These are phyloP conservation scores for Nomada fucata DNA, from an alignment of 2,888 invertebrate species.

Conservation along the genomic window DNA sequence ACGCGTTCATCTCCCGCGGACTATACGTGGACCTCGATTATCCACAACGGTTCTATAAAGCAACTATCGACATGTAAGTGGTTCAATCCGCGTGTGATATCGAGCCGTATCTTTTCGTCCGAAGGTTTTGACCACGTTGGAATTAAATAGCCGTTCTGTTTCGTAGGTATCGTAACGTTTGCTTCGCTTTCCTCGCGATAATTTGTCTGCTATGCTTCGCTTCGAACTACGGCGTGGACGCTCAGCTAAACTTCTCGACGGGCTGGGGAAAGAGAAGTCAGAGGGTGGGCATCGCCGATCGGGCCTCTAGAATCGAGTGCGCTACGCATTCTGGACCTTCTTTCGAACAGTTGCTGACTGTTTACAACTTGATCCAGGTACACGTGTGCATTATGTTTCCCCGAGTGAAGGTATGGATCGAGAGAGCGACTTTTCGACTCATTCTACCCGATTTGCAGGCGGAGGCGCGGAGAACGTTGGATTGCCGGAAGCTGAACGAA, in stretches of 20 bases:
- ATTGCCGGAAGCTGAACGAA: constrained; percentile 71
- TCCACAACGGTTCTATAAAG: neutral
- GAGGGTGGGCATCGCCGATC: constrained; percentile 50
- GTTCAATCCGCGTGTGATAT: neutral
- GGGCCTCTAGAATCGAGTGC: constrained; percentile 42
- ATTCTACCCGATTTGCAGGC: constrained; percentile 59
- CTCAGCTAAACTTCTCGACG: constrained; percentile 79
- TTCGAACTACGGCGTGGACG: constrained; percentile 60
- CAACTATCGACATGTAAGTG: constrained; percentile 21
- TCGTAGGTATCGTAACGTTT: constrained; percentile 62
- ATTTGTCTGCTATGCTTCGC: constrained; percentile 63
- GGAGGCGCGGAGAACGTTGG: constrained; percentile 73
- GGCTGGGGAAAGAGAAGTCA: constrained; percentile 79
- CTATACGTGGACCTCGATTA: neutral
- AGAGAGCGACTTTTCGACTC: neutral
- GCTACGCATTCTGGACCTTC: constrained; percentile 61
- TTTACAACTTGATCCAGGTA: constrained; percentile 76
- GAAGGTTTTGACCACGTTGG: neutral
- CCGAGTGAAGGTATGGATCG: neutral
- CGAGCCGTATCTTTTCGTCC: neutral
- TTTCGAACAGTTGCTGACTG: constrained; percentile 71
- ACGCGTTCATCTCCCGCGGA: constrained; percentile 32
- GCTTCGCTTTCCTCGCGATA: constrained; percentile 50
- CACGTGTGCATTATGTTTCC: neutral
- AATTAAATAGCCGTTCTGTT: neutral